phyloP scores from a whole-genome alignment of 1,140 invertebrate species.

The Nephila pilipes region DNA sequence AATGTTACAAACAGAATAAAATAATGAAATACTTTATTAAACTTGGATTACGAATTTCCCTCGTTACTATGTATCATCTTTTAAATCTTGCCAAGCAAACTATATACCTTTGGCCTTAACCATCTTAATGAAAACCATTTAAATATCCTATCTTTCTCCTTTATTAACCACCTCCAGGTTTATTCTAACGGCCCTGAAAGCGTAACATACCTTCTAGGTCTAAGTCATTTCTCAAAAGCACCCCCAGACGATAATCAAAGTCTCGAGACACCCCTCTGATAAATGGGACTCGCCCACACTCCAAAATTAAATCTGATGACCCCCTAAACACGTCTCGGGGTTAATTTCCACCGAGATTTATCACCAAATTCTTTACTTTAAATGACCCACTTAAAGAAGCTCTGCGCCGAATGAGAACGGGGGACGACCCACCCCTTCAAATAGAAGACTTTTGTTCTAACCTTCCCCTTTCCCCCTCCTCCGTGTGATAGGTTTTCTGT shows the following conservation, averaged over 20 bases:
- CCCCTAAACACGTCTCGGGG: constrained; percentile 70
- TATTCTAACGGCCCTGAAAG: background rate
- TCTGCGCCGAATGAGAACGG: background rate
- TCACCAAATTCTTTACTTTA: constrained; percentile 72
- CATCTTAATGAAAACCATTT: no score
- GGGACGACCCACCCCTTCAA: background rate
- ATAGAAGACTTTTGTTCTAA: constrained; percentile 17
- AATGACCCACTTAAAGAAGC: constrained; percentile 74
- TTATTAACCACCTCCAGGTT: background rate
- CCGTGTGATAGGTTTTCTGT: constrained; percentile 48
- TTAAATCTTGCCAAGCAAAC: no score
- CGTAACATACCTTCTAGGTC: background rate
- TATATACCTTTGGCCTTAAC: no score
- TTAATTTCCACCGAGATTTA: constrained; percentile 73
- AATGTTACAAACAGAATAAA: no score
- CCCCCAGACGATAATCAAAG: constrained; percentile 65
- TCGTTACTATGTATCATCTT: no score
- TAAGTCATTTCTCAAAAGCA: constrained; percentile 44
- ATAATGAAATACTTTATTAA: no score
- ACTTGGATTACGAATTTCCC: no score
- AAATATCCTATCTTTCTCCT: background rate
- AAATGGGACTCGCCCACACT: constrained; percentile 71
- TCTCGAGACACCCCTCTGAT: constrained; percentile 56
- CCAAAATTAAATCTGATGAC: constrained; percentile 75
- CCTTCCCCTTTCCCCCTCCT: background rate